phyloP scores from a whole-genome alignment of 2,797 vertebrate genomes.

The Momotus momota region DNA sequence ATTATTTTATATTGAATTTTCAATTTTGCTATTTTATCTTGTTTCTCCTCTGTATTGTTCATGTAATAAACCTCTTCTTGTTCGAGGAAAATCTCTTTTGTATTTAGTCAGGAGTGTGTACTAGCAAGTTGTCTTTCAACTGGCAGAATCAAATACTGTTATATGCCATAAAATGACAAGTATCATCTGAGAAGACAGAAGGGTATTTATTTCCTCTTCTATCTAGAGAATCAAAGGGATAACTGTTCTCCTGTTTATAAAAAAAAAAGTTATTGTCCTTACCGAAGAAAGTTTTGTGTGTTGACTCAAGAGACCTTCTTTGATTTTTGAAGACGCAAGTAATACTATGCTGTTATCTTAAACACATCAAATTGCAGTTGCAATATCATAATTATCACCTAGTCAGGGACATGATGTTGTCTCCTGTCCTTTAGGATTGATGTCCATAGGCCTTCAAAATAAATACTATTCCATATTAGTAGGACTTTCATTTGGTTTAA shows the following conservation, averaged over 20 bases:
- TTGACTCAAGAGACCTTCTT: neutral
- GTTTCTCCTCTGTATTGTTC: neutral
- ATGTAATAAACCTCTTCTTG: neutral
- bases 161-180: neutral
- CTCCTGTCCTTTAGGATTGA: neutral
- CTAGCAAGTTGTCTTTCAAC: neutral
- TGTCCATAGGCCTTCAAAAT: neutral
- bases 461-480: neutral
- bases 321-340: constrained; percentile 8
- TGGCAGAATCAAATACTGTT: neutral
- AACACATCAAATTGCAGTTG: neutral
- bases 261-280: neutral
- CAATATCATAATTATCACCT: neutral
- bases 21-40: neutral
- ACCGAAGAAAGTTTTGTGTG: neutral
- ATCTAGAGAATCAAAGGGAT: neutral
- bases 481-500: neutral
- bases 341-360: neutral
- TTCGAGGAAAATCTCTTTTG: neutral
- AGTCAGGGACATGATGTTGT: neutral
- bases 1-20: constrained; percentile 3
- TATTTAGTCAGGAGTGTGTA: neutral
- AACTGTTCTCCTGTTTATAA: neutral
- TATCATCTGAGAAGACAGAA: neutral
- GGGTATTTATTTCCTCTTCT: neutral